Conservation (phyloP, 2,888 invertebrate genomes). For the Sphecodes monilicornis region DNA sequence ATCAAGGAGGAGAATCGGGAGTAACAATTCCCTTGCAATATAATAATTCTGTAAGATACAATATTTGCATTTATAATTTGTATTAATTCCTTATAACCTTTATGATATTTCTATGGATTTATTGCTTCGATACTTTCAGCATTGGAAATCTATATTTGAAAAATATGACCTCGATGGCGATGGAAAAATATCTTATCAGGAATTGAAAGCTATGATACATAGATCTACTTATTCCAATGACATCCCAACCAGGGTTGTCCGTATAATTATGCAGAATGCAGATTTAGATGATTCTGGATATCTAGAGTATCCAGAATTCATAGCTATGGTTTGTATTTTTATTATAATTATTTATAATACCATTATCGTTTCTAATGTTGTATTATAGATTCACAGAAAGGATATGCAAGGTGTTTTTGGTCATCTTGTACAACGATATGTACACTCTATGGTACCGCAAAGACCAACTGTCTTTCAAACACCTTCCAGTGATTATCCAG, state of each 20-base stretch:
- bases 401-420: slow-evolving; percentile 88
- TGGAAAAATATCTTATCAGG: slow-evolving; percentile 89
- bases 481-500: slow-evolving; percentile 84
- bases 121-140: slow-evolving; percentile 71
- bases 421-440: slow-evolving; percentile 87
- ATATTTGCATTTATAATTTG: slow-evolving; percentile 16
- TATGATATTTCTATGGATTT: neutral
- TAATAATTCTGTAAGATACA: slow-evolving; percentile 79
- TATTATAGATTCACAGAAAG: slow-evolving; percentile 82
- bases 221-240: slow-evolving; percentile 88
- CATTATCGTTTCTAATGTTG: neutral
- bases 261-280: slow-evolving; percentile 88
- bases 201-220: slow-evolving; percentile 88
- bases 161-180: slow-evolving; percentile 90
- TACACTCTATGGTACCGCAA: slow-evolving; percentile 87
- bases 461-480: slow-evolving; percentile 81
- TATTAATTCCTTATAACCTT: slow-evolving; percentile 11
- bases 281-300: slow-evolving; percentile 89
- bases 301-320: slow-evolving; percentile 90
- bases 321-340: slow-evolving; percentile 88
- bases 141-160: slow-evolving; percentile 82
- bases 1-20: slow-evolving; percentile 79
- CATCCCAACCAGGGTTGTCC: slow-evolving; percentile 89
- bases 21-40: slow-evolving; percentile 82
- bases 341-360: slow-evolving; percentile 66